Percentiles rank a stretch among this genome's conserved stretches.
These are phyloP conservation scores for Catocala nupta DNA, from an alignment of 2,888 invertebrate genomes.

Conservation along the genomic window DNA sequence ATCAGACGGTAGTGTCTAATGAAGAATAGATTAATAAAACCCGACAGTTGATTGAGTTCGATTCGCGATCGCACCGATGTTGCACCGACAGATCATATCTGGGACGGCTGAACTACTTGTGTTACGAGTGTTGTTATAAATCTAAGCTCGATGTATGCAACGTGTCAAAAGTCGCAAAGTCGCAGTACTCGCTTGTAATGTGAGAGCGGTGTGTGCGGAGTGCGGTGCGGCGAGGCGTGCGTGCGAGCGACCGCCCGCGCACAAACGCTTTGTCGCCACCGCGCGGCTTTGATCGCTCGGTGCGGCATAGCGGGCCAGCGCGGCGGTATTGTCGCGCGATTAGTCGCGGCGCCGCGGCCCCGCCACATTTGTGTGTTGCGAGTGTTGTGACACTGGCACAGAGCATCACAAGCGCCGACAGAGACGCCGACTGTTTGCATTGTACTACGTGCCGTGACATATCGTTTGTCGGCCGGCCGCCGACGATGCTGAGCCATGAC, in stretches of 20 bases:
- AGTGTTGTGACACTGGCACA: constrained; percentile 78
- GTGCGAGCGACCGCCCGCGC: constrained; percentile 67
- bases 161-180: constrained; percentile 6
- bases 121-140: constrained; percentile 67
- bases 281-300: constrained; percentile 61
- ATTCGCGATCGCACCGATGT: constrained; percentile 71
- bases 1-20: constrained; percentile 81
- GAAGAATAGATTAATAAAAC: constrained; percentile 79
- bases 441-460: constrained; percentile 85
- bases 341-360: constrained; percentile 76
- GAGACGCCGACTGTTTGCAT: constrained; percentile 84
- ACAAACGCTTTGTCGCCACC: constrained; percentile 75
- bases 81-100: constrained; percentile 55
- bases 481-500: constrained; percentile 62
- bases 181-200: background rate
- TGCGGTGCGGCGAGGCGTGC: constrained; percentile 16
- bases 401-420: constrained; percentile 78
- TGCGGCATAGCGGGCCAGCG: constrained; percentile 61
- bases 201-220: constrained; percentile 1
- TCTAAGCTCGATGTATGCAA: constrained; percentile 27
- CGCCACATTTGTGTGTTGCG: constrained; percentile 56
- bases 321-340: constrained; percentile 75
- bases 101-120: constrained; percentile 65
- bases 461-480: constrained; percentile 77
- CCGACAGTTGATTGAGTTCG: constrained; percentile 76